phyloP scores from a whole-genome alignment of 2,113 vertebrate genomes.

The Hydrolagus affinis region DNA sequence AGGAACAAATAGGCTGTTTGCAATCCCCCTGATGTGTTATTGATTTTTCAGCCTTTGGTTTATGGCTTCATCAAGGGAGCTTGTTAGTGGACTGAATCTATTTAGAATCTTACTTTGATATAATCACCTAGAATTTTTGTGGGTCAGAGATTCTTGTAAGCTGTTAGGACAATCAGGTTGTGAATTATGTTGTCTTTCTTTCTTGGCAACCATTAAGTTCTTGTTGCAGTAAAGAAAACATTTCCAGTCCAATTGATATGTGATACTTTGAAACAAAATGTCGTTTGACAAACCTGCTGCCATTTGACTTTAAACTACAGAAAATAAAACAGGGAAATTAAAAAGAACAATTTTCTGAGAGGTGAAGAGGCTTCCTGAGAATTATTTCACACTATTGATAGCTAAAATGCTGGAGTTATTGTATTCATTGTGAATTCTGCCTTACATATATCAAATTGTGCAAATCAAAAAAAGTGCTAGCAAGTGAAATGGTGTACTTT shows the following conservation, averaged over 20 bases:
- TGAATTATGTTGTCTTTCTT: neutral
- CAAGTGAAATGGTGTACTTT: too few species aligned
- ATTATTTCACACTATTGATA: neutral
- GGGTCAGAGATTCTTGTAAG: neutral
- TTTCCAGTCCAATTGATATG: neutral
- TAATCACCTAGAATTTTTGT: neutral
- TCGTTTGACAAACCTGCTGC: neutral
- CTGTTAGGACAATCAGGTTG: neutral
- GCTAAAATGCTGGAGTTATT: too few species aligned
- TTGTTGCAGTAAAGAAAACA: neutral
- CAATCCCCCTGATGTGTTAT: neutral
- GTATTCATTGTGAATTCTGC: too few species aligned
- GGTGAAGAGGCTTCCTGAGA: neutral
- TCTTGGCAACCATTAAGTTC: neutral
- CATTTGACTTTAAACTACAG: neutral
- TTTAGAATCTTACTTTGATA: slow-evolving; percentile 3
- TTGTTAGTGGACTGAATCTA: neutral
- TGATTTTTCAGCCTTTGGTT: neutral
- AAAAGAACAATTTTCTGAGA: neutral
- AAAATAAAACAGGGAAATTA: neutral
- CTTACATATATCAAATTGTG: too few species aligned
- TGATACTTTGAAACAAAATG: neutral
- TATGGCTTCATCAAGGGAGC: neutral
- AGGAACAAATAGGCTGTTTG: neutral
- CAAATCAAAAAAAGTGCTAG: too few species aligned